Conservation (phyloP, 2,113 vertebrate genomes). For the Cyphomyrus plagiostoma region DNA sequence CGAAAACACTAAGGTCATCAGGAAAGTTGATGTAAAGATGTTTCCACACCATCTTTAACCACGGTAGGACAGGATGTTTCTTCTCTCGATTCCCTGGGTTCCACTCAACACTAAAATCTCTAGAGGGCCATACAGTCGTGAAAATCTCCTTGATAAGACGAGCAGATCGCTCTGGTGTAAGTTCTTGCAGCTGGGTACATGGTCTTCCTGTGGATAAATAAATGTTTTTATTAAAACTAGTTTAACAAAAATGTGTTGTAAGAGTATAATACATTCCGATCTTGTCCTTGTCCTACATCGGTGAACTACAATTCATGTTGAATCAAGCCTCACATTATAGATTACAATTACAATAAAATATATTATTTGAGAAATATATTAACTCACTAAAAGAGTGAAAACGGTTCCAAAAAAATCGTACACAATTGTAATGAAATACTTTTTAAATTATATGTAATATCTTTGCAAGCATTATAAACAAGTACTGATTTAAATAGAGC, state of each 20-base stretch:
- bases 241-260: background rate
- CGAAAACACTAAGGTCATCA: slow-evolving; percentile 82
- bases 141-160: slow-evolving; percentile 89
- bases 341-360: background rate
- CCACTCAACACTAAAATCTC: slow-evolving; percentile 86
- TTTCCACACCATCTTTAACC: slow-evolving; percentile 93
- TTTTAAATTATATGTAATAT: background rate
- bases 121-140: slow-evolving; percentile 73
- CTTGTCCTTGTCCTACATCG: background rate
- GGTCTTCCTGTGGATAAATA: slow-evolving; percentile 72
- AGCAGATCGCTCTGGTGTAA: slow-evolving; percentile 86
- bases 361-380: background rate
- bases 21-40: slow-evolving; percentile 91
- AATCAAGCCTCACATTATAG: background rate
- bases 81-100: slow-evolving; percentile 73
- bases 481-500: background rate
- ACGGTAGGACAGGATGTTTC: slow-evolving; percentile 77
- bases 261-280: background rate
- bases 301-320: background rate
- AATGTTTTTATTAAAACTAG: background rate
- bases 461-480: background rate
- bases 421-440: background rate
- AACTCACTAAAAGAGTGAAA: background rate
- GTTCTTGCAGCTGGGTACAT: slow-evolving; percentile 86
- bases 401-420: background rate